These are phyloP conservation scores for Pipistrellus kuhlii DNA, from an alignment of 2,797 vertebrate genomes.

Conservation along the genomic window DNA sequence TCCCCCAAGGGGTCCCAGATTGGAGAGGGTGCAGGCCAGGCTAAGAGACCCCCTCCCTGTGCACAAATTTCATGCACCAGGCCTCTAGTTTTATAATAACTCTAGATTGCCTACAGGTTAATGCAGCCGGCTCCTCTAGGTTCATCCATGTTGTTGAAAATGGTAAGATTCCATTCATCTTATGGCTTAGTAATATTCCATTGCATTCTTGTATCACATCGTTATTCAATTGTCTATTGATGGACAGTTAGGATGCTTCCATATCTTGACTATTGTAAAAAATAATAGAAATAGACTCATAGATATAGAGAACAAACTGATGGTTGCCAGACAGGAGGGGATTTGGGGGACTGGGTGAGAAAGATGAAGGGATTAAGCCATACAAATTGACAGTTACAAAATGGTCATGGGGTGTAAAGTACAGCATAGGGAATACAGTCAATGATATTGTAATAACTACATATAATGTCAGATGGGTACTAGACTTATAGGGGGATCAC, in stretches of 20 bases:
- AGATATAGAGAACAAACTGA: background rate
- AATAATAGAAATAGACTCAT: background rate
- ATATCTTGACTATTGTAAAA: background rate
- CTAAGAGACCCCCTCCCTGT: too few species aligned
- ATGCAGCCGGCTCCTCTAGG: background rate
- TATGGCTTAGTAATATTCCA: background rate
- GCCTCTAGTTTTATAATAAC: too few species aligned
- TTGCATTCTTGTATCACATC: background rate
- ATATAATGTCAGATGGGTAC: background rate
- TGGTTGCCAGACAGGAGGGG: background rate
- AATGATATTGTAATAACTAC: background rate
- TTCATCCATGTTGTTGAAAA: background rate
- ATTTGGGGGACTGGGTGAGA: background rate
- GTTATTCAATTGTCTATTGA: too few species aligned
- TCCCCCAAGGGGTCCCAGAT: too few species aligned
- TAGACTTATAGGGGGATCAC: background rate
- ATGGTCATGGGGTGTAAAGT: background rate
- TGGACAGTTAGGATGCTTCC: background rate
- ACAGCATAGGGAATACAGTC: too few species aligned
- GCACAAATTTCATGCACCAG: too few species aligned
- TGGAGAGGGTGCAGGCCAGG: too few species aligned
- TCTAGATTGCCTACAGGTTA: too few species aligned
- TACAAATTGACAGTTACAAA: background rate
- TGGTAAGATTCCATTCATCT: background rate
- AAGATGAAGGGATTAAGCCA: background rate